Base-by-base conservation (phyloP, 2,797 vertebrate genomes). In the Alcedo atthis region DNA sequence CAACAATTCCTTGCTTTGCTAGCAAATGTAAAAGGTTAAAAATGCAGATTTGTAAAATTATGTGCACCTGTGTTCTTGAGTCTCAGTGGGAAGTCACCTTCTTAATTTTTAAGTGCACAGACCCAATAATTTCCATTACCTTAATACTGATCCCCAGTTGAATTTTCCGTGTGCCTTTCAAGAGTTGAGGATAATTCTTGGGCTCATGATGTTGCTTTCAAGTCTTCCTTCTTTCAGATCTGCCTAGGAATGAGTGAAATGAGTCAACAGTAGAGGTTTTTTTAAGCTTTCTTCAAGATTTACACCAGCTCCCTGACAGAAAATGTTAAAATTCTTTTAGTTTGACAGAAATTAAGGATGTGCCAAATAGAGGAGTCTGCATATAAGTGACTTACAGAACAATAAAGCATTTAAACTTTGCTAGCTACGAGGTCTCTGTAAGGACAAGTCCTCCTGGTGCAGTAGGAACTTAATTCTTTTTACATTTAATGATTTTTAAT, bases 221-320 rank as follows among this genome's bases (percentile, higher is more conserved):
- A 85, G 71, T 87, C 71, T 89, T 87, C 74, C 74, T 90, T 73
- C 80, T 89, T 86, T 94, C 90, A 86, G 84, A 78, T 93, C 92
- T 93, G 92, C 77, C 69, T 87, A 74, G 87, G 81, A 94, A 91
- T 87, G 81, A 97, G 94, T 92, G 95, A 95, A 95, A 92, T 96
- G 90, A 96, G 91, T 92, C 81, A 95, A 95, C 89, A 80, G 88
- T 30, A 59, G 69, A 90, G 58, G 13, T 35, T 70, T 94, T 95
- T 96, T 94, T 89, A 94, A 81, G 85, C 76, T 68, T 94, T 70
- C 80, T 71, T 85, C 87, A 74, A 78, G 79, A 75, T 88, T 77
- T 91, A 68, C 74, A 77, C 69, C 86, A 92, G 75, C 82, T 92
- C 86, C 80, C 82, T 94, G 87, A 79, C 81, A 91, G 90, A 92